phyloP scores from a whole-genome alignment of 1,140 invertebrate species.

The Drosophila gunungcola region DNA sequence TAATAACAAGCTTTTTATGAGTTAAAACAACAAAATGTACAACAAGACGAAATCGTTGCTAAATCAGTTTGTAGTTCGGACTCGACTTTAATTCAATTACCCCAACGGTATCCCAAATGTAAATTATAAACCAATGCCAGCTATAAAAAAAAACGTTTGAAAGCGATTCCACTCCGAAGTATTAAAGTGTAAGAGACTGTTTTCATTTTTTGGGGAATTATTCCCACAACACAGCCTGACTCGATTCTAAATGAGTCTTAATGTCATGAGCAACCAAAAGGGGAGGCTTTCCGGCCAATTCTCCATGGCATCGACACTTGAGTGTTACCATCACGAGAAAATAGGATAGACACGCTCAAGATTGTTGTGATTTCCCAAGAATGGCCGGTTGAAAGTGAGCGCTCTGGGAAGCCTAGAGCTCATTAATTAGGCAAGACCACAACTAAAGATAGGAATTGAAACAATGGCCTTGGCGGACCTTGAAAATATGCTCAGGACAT shows the following conservation, averaged over 20 bases:
- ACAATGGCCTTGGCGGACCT: constrained; percentile 49
- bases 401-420: constrained; percentile 17
- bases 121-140: not conserved
- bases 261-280: constrained; percentile 19
- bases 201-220: constrained; percentile 11
- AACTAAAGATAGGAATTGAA: constrained; percentile 49
- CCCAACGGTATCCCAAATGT: not conserved
- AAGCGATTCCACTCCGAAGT: not conserved
- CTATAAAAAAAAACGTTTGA: not conserved
- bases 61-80: too few relatives aligned
- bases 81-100: not conserved
- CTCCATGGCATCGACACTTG: constrained; percentile 20
- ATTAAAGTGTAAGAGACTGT: constrained; percentile 11
- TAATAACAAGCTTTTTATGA: too few relatives aligned
- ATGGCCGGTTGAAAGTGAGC: not conserved
- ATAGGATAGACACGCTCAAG: constrained; percentile 16
- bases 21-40: too few relatives aligned
- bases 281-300: not conserved
- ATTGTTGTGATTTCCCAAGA: constrained; percentile 21
- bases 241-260: constrained; percentile 30
- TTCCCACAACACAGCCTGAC: constrained; percentile 20
- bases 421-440: constrained; percentile 66
- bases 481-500: constrained; percentile 55
- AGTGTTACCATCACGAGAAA: not conserved
- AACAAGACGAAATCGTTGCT: too few relatives aligned